Evolutionary conservation across 2,113 vertebrate genomes (phyloP), one percentile per base, ranked within the genome.

Genomic region (Archocentrus centrarchus): DNA sequence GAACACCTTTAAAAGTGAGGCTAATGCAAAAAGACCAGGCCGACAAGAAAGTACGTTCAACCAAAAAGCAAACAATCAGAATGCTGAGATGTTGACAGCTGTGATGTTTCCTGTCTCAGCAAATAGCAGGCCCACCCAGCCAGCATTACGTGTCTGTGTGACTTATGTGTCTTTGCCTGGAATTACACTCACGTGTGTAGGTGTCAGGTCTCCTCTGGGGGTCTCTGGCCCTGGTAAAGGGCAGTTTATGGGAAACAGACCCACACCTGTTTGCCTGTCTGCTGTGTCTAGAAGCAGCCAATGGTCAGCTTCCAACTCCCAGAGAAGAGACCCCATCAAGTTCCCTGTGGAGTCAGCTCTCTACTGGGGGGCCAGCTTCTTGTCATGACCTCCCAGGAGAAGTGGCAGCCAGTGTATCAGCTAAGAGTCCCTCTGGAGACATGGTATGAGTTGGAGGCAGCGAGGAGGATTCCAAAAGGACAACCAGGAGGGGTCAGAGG

Each of bases 91-190:
- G 84, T 89, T 91, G 86, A 86, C 84, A 90, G 79, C 22, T 44
- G 2, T 78, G 82, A 87, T 81, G 50, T 78, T 90, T 93, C 85
- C 89, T 94, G 93, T 92, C 47, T 91, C 57, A 90, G 79, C 86
- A 90, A 95, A 93, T 86, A 89, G 81, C 44, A 30, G 77, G 94
- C 89, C 93, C 91, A 94, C 92, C 93, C 93, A 92, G 47, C 82
- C 53, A 27, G 81, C 41, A 27, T 18, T 15, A 60, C 27, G 37
- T 70, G 55, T 81, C 14, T 75, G 24, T 37, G 60, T 55, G 22
- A 37, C 24, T 17, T 63, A 35, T 63, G 76, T 30, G 59, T 75
- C 58, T 68, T 77, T 79, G 14, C 32, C 50, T 66, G 47, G 17
- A 39, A 32, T 57, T 39, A 6, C 41, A 66, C 20, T 47, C 59